Base-by-base conservation (phyloP, 1,140 invertebrate species). In the Cataglyphis hispanica region DNA sequence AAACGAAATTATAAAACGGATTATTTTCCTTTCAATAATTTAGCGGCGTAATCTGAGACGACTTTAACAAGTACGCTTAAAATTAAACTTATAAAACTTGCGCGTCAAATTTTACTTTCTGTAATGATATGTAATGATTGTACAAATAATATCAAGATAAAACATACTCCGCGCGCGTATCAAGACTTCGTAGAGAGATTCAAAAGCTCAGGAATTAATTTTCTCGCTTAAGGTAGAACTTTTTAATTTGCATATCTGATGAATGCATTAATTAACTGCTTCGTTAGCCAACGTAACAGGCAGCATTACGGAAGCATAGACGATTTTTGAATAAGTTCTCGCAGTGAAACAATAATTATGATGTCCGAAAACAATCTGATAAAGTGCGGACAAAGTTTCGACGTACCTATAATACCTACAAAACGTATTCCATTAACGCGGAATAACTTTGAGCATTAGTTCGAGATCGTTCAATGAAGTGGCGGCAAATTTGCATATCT, bases 221-320 rank as follows among this genome's bases (percentile, higher is more conserved):
- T 64, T 16, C 43, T 56, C 70, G 56, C 22, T 84, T 64, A 22
- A 40, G 61, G 69, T 61, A 46, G 16, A 84, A 84, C 58, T 77
- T 84, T 76, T 77, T 63, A 63, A 77, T 84, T 64, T 84, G 31
- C 81, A 84, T 84, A 76, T 84, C 81, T 50, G 72, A 84, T 63
- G 72, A 53, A 84, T 50, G 58, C 40, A 34, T 84, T 84, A 84
- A 84, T 76, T 76, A 84, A 84, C 46, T 53, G 56, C 72, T 31
- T 64, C 27, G 56, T 75, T 76, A 63, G n/a, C 37, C 70, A 13
- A 46, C 31, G 56, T 27, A 50, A 63, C 22, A 11, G 19, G 22
- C 7, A 80, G 19, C 16, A 25, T 53, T 19, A 31, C 7, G 13
- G 25, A 84, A 27, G 22, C 37, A 40, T 5, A n/a, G 34, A 50